These are phyloP conservation scores for Conopomorpha cramerella DNA, from an alignment of 1,140 invertebrate genomes.

Conservation along the genomic window DNA sequence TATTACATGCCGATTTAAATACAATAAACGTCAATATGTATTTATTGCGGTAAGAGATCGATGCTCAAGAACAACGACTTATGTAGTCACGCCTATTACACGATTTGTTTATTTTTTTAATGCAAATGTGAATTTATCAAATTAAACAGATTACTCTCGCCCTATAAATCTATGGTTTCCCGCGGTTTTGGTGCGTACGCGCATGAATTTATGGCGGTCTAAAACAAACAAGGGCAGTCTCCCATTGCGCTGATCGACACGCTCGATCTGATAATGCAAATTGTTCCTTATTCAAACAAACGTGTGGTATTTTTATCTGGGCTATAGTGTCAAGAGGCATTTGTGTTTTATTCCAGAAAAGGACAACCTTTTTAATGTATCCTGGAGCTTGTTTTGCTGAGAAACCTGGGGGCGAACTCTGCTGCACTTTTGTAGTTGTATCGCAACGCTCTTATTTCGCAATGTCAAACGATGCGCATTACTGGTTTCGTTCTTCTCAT, in stretches of 20 bases:
- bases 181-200: constrained; percentile 24
- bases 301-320: too few species aligned
- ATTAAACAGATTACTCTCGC: constrained; percentile 14
- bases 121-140: constrained; percentile 26
- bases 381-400: too few species aligned
- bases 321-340: too few species aligned
- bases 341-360: too few species aligned
- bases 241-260: constrained; percentile 25
- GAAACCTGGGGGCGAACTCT: too few species aligned
- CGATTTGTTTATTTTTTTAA: constrained; percentile 16
- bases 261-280: constrained; percentile 29
- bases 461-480: too few species aligned
- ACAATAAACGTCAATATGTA: neutral
- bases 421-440: too few species aligned
- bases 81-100: too few species aligned
- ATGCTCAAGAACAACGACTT: too few species aligned
- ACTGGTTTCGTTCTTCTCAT: too few species aligned
- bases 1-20: neutral
- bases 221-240: constrained; percentile 32
- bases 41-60: neutral
- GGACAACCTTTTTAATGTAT: too few species aligned
- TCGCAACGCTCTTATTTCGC: too few species aligned
- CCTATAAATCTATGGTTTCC: constrained; percentile 37
- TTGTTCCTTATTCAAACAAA: constrained; percentile 16
- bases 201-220: constrained; percentile 39